Evolutionary conservation across 2,113 vertebrate species (phyloP), one percentile per base, ranked within the genome.

Genomic region (Pogona vitticeps): DNA sequence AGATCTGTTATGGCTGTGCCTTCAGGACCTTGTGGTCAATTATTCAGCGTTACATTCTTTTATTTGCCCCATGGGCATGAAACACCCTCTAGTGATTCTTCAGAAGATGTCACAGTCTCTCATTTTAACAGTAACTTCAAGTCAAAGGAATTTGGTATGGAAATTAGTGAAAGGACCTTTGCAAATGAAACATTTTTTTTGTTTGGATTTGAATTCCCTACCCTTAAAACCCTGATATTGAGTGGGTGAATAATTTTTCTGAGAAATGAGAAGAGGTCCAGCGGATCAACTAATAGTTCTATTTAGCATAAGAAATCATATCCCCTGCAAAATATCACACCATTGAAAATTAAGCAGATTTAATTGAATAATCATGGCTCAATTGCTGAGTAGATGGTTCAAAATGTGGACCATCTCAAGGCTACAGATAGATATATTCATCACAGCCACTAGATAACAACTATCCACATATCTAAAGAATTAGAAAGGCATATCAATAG

Each of bases 1-100:
- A 63, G 88, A 61, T 87, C 84, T 85, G 92, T 93, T 90, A 79
- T 81, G 92, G 88, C 90, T 92, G 33, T 68, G 65, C 71, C 93
- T 75, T 91, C 86, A 89, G 82, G 61, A 72, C 42, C 79, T 73
- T 93, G 93, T 90, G 91, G 88, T 82, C 88, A 94, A 88, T 96
- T 94, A 91, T 83, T 86, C 76, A 87, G 56, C 71, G 72, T 84
- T 86, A 80, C n/a, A 90, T 80, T 92, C 80, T 88, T 92, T 91
- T 93, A 89, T 88, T 95, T 42, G 40, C 38, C 46, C 88, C 86
- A 76, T 70, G 85, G 40, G 36, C 86, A 88, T 83, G 84, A 75
- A 91, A 84, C 61, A 56, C 17, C 82, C 75, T 91, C 63, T 89
- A 67, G 80, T 3, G 67, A 89, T 88, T 91, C 78, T 90, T 85